phyloP scores from a whole-genome alignment of 2,888 invertebrate species.

The Torymus aiolomorphi region DNA sequence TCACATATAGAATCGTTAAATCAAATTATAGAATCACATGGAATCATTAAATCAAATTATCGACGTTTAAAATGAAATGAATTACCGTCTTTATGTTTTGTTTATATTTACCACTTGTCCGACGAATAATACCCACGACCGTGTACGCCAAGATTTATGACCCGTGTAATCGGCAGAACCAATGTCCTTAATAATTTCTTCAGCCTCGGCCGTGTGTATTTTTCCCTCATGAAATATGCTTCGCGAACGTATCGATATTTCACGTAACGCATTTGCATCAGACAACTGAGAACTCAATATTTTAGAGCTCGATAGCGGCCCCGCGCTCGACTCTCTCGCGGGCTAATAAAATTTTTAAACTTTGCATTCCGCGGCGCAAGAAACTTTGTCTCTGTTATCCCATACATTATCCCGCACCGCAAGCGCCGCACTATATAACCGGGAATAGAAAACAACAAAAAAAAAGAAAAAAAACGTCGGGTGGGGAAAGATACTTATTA shows the following conservation, averaged over 20 bases:
- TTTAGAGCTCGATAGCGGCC: constrained; percentile 1
- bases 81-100: too few species aligned
- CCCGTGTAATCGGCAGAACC: too few species aligned
- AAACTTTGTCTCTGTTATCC: too few species aligned
- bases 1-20: too few species aligned
- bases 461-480: neutral
- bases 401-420: too few species aligned
- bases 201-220: neutral
- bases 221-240: neutral
- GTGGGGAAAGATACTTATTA: constrained; percentile 31
- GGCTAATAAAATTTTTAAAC: constrained; percentile 14
- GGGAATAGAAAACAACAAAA: neutral
- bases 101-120: too few species aligned
- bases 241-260: neutral
- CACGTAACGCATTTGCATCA: neutral
- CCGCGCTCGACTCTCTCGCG: constrained; percentile 8
- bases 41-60: too few species aligned
- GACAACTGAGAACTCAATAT: constrained; percentile 13
- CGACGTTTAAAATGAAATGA: too few species aligned
- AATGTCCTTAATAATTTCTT: neutral
- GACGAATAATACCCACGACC: too few species aligned
- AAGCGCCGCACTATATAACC: neutral
- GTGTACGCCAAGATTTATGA: too few species aligned
- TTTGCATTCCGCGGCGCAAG: neutral
- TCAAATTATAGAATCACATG: too few species aligned